phyloP scores from a whole-genome alignment of 1,140 invertebrate genomes.

The Zelostemma sp. region DNA sequence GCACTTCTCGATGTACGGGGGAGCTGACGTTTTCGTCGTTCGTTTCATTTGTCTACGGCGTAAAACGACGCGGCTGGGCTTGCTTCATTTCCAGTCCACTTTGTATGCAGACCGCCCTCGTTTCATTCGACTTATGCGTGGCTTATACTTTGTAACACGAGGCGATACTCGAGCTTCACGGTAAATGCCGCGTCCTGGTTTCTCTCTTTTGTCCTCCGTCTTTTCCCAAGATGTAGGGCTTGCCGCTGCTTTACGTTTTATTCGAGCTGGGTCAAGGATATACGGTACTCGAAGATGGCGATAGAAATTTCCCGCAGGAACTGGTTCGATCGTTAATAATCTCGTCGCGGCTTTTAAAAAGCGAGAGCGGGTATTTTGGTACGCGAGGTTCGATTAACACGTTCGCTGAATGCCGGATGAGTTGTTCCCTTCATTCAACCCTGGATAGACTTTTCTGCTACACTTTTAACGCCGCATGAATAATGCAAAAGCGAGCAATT shows the following conservation, averaged over 20 bases:
- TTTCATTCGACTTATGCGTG: slow-evolving; percentile 10
- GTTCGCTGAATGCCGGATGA: background rate
- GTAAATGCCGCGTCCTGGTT: too few species aligned
- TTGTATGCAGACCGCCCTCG: slow-evolving; percentile 64
- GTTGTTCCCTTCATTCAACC: slow-evolving; percentile 3
- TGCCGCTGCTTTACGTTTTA: too few species aligned
- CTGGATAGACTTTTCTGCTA: slow-evolving; percentile 9
- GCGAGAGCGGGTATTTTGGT: background rate
- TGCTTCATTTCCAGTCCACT: slow-evolving; percentile 67
- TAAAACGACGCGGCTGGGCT: slow-evolving; percentile 39
- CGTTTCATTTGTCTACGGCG: slow-evolving; percentile 24
- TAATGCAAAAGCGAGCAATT: slow-evolving; percentile 3
- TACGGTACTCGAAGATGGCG: too few species aligned
- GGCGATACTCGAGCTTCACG: too few species aligned
- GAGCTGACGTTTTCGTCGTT: slow-evolving; percentile 4
- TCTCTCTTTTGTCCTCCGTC: too few species aligned
- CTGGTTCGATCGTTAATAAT: slow-evolving; percentile 1
- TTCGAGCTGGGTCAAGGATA: too few species aligned
- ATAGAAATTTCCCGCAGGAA: slow-evolving; percentile 7
- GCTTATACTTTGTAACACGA: slow-evolving; percentile 28
- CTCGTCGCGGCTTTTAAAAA: background rate
- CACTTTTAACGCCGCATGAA: slow-evolving; percentile 30
- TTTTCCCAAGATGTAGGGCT: too few species aligned
- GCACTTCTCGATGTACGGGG: slow-evolving; percentile 34
- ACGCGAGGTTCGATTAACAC: background rate